phyloP scores from a whole-genome alignment of 92 coral and sea anemone species.

The Paramuricea clavata region DNA sequence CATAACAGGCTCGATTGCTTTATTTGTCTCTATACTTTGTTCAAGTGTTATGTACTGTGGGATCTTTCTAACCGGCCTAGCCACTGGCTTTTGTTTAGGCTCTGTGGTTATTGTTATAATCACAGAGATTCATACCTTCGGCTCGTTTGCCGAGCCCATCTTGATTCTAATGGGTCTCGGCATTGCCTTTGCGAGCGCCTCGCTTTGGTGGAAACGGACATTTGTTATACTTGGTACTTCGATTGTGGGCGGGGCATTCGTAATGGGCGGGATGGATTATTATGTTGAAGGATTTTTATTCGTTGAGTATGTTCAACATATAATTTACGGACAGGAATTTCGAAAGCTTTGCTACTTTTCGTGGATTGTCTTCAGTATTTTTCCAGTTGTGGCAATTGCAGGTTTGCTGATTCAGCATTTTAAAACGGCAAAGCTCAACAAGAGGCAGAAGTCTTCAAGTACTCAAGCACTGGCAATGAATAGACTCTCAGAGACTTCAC shows the following conservation, averaged over 20 bases:
- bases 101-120: conserved; percentile 80
- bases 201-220: conserved; percentile 96
- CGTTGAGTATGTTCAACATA: conserved; percentile 69
- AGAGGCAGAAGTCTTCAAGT: conserved; percentile 55
- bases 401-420: conserved; percentile 95
- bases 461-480: conserved; percentile 35
- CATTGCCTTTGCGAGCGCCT: conserved; percentile 81
- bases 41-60: conserved; percentile 93
- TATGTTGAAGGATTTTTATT: conserved; percentile 88
- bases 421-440: conserved; percentile 82
- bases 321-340: conserved; percentile 63
- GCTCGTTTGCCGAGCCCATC: conserved; percentile 80
- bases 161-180: conserved; percentile 76
- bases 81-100: conserved; percentile 84
- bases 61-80: conserved; percentile 81
- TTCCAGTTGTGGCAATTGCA: conserved; percentile 78
- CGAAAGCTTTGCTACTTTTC: conserved; percentile 83
- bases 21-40: conserved; percentile 91
- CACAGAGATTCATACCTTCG: conserved; percentile 67
- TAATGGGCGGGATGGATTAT: conserved; percentile 82
- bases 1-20: conserved; percentile 86
- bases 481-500: conserved; percentile 16
- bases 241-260: conserved; percentile 82
- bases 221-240: conserved; percentile 77
- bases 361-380: conserved; percentile 82